Evolutionary conservation across 2,113 vertebrate species (phyloP), one percentile per base, ranked within the genome.

Genomic region (Vulpes ferrilata): DNA sequence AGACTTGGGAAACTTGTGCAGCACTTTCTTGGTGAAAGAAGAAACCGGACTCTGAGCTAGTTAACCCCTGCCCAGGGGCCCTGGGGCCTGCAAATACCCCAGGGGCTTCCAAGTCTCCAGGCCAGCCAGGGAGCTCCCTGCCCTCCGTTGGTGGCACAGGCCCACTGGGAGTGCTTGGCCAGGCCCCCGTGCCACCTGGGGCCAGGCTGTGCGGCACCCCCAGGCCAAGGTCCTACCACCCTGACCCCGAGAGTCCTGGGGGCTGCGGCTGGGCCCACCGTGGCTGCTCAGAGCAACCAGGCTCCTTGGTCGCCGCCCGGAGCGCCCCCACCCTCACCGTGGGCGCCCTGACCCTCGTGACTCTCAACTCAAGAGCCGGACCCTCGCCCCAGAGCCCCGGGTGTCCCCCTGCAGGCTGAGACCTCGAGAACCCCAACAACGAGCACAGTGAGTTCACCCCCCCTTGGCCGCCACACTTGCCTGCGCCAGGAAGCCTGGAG

Each of bases 21-120:
- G 82, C 92, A 64, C 51, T 57, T 81, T 87, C 55, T 76, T 43
- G 48, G 64, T 93, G 43, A 76, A 86, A 97, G 27, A 79, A 97
- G 60, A 96, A 91, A 82, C n/a, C 43, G 30, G 57, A 81, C 22
- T 60, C 76, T 62, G 43, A 73, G 27, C 17, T 96, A 73, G 27
- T 15, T 96, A 92, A 97, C 62, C 25, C 48, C 86, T 71, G 53
- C 27, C 62, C 67, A 93, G 67, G 76, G 64, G 35, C 59, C 78
- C 59, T 80, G 62, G 10, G 93, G 20, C 88, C 95, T 96, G 80
- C 35, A 35, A 35, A 35, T 35, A 35, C 35, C 35, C 35, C 35
- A 35, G 35, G 35, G 35, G 35, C 35, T 35, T 35, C 35, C 35
- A 35, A 35, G 13, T 0, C 12, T 93, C 65, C 85, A 89, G 62